Percentiles rank a stretch among this genome's conserved stretches.
These are phyloP conservation scores for Oreochromis mossambicus DNA, from an alignment of 2,797 vertebrate genomes.

Conservation along the genomic window DNA sequence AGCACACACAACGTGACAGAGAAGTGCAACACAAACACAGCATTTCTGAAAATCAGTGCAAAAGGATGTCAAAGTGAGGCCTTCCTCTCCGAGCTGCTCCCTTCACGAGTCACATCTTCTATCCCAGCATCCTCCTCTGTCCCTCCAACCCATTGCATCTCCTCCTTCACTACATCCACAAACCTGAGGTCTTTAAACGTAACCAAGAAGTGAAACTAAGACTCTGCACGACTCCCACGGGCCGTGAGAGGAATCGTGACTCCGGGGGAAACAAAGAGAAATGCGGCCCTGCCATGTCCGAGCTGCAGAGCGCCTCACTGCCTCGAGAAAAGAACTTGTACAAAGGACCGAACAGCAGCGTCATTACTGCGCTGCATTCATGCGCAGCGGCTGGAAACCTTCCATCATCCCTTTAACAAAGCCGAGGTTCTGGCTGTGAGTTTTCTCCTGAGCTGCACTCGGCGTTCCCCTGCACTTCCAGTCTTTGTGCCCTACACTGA, in stretches of 20 bases:
- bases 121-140: background rate
- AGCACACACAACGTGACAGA: background rate
- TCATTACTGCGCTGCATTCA: background rate
- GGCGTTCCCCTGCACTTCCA: background rate
- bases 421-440: background rate
- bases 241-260: background rate
- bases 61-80: background rate
- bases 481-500: background rate
- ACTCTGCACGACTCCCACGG: no score
- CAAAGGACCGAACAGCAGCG: background rate
- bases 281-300: background rate
- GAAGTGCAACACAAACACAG: background rate
- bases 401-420: background rate
- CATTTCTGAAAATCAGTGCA: background rate
- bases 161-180: rapidly evolving
- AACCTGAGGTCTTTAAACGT: background rate
- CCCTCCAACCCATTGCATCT: no score
- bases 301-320: background rate
- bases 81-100: background rate
- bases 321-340: background rate
- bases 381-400: background rate
- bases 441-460: background rate
- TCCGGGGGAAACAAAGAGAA: background rate
- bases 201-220: background rate
- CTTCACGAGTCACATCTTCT: background rate